A percentile compares a stretch with the other conserved stretches of the same genome.
These are phyloP conservation scores for Brachylomia viminalis DNA, from an alignment of 2,888 invertebrate species.

Conservation along the genomic window DNA sequence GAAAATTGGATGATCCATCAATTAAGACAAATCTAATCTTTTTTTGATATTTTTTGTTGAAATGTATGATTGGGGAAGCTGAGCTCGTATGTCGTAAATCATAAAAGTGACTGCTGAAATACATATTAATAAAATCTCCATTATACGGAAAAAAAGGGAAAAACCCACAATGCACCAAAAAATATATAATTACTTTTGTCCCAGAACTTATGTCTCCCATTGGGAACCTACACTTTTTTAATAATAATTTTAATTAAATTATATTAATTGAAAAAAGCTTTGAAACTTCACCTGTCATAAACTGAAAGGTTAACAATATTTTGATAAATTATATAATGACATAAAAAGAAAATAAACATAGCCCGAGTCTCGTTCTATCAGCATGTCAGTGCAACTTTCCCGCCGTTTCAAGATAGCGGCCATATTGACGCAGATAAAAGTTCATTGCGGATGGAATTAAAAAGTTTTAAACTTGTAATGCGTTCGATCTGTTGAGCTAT, in stretches of 20 bases:
- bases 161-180: background rate
- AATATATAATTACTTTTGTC: background rate
- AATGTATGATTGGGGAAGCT: background rate
- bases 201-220: background rate
- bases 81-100: too few species aligned
- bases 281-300: background rate
- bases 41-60: background rate
- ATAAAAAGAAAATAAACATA: constrained; percentile 43
- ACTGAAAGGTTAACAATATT: background rate
- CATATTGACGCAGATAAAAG: constrained; percentile 48
- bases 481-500: constrained; percentile 30
- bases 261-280: background rate
- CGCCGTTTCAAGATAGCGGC: constrained; percentile 52
- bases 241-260: background rate
- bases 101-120: background rate
- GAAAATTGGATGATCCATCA: constrained; percentile 35
- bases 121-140: background rate
- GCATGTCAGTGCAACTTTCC: constrained; percentile 50
- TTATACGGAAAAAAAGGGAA: background rate
- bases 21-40: background rate
- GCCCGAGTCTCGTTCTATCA: constrained; percentile 4
- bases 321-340: constrained; percentile 14
- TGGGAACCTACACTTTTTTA: background rate
- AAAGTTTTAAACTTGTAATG: constrained; percentile 48
- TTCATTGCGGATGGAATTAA: constrained; percentile 49